These are phyloP conservation scores for Tiliacea aurago DNA, from an alignment of 2,888 invertebrate genomes.

Conservation along the genomic window DNA sequence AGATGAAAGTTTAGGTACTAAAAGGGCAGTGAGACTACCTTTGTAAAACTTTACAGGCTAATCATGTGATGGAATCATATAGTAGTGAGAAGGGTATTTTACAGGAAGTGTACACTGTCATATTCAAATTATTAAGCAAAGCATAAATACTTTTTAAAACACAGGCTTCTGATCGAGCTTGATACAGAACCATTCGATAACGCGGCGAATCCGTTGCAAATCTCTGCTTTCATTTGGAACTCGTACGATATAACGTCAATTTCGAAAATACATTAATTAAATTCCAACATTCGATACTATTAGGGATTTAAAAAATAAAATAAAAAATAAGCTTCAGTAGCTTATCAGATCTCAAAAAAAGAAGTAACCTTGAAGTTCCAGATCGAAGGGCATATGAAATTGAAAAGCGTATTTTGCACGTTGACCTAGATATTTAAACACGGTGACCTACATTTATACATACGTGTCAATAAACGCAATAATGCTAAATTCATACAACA, in stretches of 20 bases:
- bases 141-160: not conserved
- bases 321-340: not conserved
- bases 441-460: conserved; percentile 12
- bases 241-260: not conserved
- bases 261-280: not conserved
- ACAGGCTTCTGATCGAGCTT: not conserved
- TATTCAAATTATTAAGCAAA: not conserved
- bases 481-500: conserved; percentile 2
- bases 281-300: not conserved
- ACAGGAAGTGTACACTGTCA: not conserved
- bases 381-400: not conserved
- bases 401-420: not conserved
- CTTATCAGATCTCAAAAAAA: not conserved
- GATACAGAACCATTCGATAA: not conserved
- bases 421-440: conserved; percentile 20
- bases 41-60: not conserved
- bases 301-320: too few relatives aligned
- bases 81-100: not conserved
- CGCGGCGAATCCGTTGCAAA: not conserved
- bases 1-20: conserved; percentile 38
- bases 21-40: conserved; percentile 34
- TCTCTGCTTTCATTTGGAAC: not conserved
- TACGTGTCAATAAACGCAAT: not conserved
- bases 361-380: not conserved
- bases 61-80: not conserved